Percentiles rank a stretch among this genome's conserved stretches.
These are phyloP conservation scores for Leptopilina syphax DNA, from an alignment of 2,888 invertebrate genomes.

Conservation along the genomic window DNA sequence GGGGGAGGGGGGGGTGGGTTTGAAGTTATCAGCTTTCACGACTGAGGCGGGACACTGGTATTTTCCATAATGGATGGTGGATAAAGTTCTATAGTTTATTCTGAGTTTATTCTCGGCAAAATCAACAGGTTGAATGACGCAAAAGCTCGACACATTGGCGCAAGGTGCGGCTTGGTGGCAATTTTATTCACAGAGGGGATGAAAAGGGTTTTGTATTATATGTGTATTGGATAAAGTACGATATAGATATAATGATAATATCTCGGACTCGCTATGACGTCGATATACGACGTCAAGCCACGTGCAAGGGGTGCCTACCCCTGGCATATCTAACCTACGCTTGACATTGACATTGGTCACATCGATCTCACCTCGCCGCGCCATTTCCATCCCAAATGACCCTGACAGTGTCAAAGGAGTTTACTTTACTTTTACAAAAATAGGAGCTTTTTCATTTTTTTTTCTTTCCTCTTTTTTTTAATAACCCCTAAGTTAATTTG, in stretches of 20 bases:
- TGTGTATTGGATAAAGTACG: slow-evolving; percentile 36
- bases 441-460: not conserved
- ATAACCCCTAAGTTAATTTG: too few relatives aligned
- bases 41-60: slow-evolving; percentile 7
- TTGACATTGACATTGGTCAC: slow-evolving; percentile 54
- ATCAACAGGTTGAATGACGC: slow-evolving; percentile 55
- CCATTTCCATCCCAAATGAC: slow-evolving; percentile 20
- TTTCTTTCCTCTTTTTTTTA: too few relatives aligned
- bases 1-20: too few relatives aligned
- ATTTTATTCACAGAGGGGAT: slow-evolving; percentile 21
- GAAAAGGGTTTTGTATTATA: slow-evolving; percentile 37
- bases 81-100: slow-evolving; percentile 40
- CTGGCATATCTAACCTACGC: slow-evolving; percentile 49
- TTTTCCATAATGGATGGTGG: slow-evolving; percentile 34
- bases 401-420: slow-evolving; percentile 46
- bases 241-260: slow-evolving; percentile 29
- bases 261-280: slow-evolving; percentile 45
- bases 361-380: slow-evolving; percentile 45
- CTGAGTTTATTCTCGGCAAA: slow-evolving; percentile 47
- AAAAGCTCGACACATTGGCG: slow-evolving; percentile 25
- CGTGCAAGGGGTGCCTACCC: slow-evolving; percentile 54
- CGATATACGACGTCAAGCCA: slow-evolving; percentile 49
- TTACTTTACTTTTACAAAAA: slow-evolving; percentile 14
- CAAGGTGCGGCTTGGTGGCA: slow-evolving; percentile 24
- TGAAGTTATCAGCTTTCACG: slow-evolving; percentile 14